Evolutionary conservation across 2,113 vertebrate genomes (phyloP), one percentile per base, ranked within the genome.

Genomic region (Chascanopsetta lugubris): DNA sequence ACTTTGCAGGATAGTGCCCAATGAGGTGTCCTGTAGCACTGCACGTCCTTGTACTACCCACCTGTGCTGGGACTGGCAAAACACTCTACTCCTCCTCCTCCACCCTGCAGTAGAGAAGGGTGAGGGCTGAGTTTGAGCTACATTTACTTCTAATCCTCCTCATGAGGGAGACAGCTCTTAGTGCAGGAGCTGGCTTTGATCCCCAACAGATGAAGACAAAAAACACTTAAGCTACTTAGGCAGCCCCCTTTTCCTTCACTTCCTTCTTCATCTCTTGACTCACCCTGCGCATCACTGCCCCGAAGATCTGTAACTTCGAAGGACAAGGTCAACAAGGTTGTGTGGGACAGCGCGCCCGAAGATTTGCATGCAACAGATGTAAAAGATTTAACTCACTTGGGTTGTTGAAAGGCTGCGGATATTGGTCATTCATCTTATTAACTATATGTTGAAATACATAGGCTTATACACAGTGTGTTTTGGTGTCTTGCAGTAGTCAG

Each of bases 61-160:
- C 77, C 75, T 83, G 65, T 62, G 67, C 64, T 76, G 66, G 70
- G 53, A 73, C 15, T 43, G 20, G 20, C 26, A 76, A 68, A 76
- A 68, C 13, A 3, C 8, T 2, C 25, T 30, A 6, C 18, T 45
- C 18, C 42, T 20, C 42, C 40, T 43, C 40, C 40, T 43, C 40
- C 40, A 9, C 45, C 21, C n/a, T 43, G 53, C 49, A 54, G 54
- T 47, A 26, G 46, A 49, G 66, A 67, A 46, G 21, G 9, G 68
- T 5, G 8, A 59, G 13, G 55, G 32, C 61, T 18, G 49, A 69
- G 48, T 30, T n/a, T 2, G 40, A 38, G 74, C 62, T 57, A 68
- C 67, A 49, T 86, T 87, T 82, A 74, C 78, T 83, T 79, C 75
- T 90, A 91, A 91, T 90, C 89, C 87, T 59, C 60, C 77, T 85